phyloP scores from a whole-genome alignment of 2,797 vertebrate genomes.

The Epinephelus malabaricus region DNA sequence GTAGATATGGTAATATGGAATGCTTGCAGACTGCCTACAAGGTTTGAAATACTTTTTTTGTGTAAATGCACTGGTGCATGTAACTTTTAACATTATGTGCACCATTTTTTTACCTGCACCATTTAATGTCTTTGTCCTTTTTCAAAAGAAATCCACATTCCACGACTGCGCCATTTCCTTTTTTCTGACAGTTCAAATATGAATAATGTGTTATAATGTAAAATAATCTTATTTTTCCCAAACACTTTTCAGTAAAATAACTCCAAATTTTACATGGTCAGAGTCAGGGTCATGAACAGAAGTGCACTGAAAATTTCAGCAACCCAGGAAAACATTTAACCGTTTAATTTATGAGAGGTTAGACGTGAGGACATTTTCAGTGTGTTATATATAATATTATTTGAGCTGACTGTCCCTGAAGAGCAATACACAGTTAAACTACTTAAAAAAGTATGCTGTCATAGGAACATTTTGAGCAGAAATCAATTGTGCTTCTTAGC shows the following conservation, averaged over 20 bases:
- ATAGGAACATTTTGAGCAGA: not conserved
- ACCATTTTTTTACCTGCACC: no score
- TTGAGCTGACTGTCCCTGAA: not conserved
- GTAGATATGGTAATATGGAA: constrained; percentile 12
- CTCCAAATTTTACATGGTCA: not conserved
- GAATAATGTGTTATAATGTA: no score
- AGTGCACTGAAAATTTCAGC: not conserved
- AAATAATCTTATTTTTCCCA: no score
- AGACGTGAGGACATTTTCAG: not conserved
- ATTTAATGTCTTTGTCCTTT: no score
- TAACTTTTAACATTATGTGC: no score
- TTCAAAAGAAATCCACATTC: no score
- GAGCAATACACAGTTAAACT: not conserved
- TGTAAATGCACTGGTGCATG: no score
- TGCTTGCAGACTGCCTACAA: constrained; percentile 8
- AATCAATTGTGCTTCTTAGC: not conserved
- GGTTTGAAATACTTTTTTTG: not conserved
- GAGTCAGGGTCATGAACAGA: not conserved
- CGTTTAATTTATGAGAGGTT: not conserved
- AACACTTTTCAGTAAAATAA: no score
- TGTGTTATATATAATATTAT: not conserved
- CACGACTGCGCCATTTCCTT: no score
- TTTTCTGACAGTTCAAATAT: no score
- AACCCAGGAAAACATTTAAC: not conserved
- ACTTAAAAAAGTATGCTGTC: no score